Percentiles rank a stretch among this genome's conserved stretches.
phyloP scores from a whole-genome alignment of 2,888 invertebrate species.

The Ophion slaviceki region DNA sequence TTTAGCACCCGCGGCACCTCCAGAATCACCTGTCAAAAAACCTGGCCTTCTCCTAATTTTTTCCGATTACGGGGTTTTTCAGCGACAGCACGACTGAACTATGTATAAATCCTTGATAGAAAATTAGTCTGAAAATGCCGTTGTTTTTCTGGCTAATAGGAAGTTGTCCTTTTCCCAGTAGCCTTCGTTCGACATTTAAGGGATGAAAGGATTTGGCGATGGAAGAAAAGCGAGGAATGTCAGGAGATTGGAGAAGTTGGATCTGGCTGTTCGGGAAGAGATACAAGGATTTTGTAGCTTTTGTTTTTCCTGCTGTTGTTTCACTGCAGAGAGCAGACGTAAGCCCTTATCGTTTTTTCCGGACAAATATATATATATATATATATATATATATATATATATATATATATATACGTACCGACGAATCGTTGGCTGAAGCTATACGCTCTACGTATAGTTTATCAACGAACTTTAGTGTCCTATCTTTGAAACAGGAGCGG shows the following conservation, averaged over 20 bases:
- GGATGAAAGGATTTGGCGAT: slow-evolving; percentile 8
- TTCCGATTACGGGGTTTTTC: too few species aligned
- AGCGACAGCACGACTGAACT: too few species aligned
- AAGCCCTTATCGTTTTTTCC: neutral
- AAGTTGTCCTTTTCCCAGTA: neutral
- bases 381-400: neutral
- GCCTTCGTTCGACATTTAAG: neutral
- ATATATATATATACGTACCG: neutral
- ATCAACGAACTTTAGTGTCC: neutral
- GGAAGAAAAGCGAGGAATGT: neutral
- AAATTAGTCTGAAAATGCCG: too few species aligned
- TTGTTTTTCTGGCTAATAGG: too few species aligned
- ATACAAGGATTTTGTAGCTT: too few species aligned
- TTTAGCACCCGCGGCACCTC: too few species aligned
- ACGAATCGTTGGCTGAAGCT: neutral
- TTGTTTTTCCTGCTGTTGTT: too few species aligned
- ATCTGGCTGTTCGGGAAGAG: too few species aligned
- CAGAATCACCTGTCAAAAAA: too few species aligned
- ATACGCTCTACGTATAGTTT: neutral
- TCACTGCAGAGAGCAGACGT: too few species aligned
- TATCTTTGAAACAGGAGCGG: neutral
- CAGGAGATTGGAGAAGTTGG: neutral
- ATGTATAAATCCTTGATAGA: too few species aligned
- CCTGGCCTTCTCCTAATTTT: too few species aligned
- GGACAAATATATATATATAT: neutral